Base-by-base conservation (phyloP, 2,797 vertebrate genomes). In the Danio kyathit region DNA sequence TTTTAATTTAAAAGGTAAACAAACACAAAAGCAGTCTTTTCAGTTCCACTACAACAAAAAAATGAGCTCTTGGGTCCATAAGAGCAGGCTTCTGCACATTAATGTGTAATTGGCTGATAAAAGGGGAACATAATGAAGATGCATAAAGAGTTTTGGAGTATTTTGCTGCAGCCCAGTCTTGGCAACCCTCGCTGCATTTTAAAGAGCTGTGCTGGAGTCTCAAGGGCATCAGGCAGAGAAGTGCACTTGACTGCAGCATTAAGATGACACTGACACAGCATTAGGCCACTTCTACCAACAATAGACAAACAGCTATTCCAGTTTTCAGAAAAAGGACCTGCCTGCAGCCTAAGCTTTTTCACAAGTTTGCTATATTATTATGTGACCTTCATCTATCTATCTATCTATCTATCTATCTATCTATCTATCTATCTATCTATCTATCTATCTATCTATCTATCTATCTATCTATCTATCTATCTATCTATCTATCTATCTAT, bases 141-240 rank as follows among this genome's bases (percentile, higher is more conserved):
- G 12, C 54, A 64, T 19, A 41, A 38, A 51, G 52, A 17, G 76
- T 60, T 74, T 74, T 41, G 7, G 19, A 51, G 57, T 49, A 61
- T 59, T 56, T 80, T 65, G 48, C 65, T 64, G 78, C 78, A 80
- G 69, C 51, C 21, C 41, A 38, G 49, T 74, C 14, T 21, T 46
- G 70, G 43, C 19, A 56, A 65, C 49, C 6, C 49, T 56, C 21
- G 1, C 41, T 80, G 78, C 70, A 80, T 74, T 57, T 73, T 73
- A 80, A 80, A 74, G 51, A 80, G 70, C 60, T 59, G 78, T 7
- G 21, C 60, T 65, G 64, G 49, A 57, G 60, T 38, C 78, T 66
- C 70, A 66, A 74, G 70, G 70, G 78, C 78, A 59, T 80, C 51
- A 40, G 49, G 56, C 57, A 71, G 17, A 76, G 11, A 69, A 57